phyloP scores from a whole-genome alignment of 2,888 invertebrate genomes.

The Ctena decussata region DNA sequence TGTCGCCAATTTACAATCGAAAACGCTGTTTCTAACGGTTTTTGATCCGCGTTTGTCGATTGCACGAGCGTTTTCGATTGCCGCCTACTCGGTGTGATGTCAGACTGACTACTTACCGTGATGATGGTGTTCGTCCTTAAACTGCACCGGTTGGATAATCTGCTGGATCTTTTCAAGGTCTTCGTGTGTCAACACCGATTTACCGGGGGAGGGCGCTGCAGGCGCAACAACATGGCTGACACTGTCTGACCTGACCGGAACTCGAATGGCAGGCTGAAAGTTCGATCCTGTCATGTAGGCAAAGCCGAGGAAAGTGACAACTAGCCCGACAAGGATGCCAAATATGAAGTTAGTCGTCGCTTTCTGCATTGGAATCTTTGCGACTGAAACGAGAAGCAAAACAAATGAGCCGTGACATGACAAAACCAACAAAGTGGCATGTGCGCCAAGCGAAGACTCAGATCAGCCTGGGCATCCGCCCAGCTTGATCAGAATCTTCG shows the following conservation, averaged over 20 bases:
- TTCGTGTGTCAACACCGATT: constrained; percentile 37
- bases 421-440: too few species aligned
- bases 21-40: too few species aligned
- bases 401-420: too few species aligned
- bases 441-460: too few species aligned
- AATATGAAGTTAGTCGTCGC: constrained; percentile 60
- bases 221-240: background rate
- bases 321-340: constrained; percentile 63
- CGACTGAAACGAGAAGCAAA: constrained; percentile 24
- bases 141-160: constrained; percentile 41
- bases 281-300: constrained; percentile 33
- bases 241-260: background rate
- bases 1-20: too few species aligned
- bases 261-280: background rate
- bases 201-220: background rate
- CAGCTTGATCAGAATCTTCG: too few species aligned
- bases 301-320: constrained; percentile 47
- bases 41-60: too few species aligned
- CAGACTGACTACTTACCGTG: constrained; percentile 56
- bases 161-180: constrained; percentile 52
- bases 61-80: too few species aligned
- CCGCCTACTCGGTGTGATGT: too few species aligned
- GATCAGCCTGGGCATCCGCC: too few species aligned
- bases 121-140: constrained; percentile 44
- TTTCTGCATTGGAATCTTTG: constrained; percentile 32